phyloP scores from a whole-genome alignment of 2,797 vertebrate genomes.

The Pantherophis alleghaniensis region DNA sequence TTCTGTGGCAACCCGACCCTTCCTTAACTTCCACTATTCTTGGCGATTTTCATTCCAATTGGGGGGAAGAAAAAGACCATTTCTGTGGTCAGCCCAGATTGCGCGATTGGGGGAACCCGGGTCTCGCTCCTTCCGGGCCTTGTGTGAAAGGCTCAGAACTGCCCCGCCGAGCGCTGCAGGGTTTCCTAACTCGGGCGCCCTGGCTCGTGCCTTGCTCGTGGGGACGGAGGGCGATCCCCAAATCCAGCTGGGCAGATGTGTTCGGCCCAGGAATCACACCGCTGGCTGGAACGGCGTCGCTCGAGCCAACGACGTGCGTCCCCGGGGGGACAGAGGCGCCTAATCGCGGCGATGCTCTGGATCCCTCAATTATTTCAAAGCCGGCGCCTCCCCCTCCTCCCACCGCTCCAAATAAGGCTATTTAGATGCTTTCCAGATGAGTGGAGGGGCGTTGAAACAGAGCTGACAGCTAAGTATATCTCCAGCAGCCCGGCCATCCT shows the following conservation, averaged over 20 bases:
- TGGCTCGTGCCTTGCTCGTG: neutral
- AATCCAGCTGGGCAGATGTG: conserved; percentile 44
- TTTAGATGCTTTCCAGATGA: conserved; percentile 81
- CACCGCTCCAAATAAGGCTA: conserved; percentile 77
- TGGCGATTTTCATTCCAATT: neutral
- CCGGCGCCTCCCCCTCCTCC: conserved; percentile 66
- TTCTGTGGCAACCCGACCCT: neutral
- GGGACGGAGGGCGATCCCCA: conserved; percentile 35
- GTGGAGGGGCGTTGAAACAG: conserved; percentile 72
- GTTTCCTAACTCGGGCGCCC: neutral
- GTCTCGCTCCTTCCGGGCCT: neutral
- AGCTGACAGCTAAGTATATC: conserved; percentile 76
- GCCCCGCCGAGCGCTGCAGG: too few relatives aligned
- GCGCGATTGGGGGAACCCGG: neutral
- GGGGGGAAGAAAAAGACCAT: neutral
- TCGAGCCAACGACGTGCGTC: conserved; percentile 44
- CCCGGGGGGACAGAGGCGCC: neutral
- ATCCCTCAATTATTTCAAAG: conserved; percentile 75
- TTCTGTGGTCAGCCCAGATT: neutral
- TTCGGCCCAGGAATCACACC: neutral
- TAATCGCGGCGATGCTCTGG: conserved; percentile 38
- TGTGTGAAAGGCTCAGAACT: too few relatives aligned
- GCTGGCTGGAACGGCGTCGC: conserved; percentile 38
- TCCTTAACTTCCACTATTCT: neutral
- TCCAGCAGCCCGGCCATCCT: conserved; percentile 67